Evolutionary conservation across 2,888 invertebrate species (phyloP).

Genomic region (Eupithecia dodoneata): DNA sequence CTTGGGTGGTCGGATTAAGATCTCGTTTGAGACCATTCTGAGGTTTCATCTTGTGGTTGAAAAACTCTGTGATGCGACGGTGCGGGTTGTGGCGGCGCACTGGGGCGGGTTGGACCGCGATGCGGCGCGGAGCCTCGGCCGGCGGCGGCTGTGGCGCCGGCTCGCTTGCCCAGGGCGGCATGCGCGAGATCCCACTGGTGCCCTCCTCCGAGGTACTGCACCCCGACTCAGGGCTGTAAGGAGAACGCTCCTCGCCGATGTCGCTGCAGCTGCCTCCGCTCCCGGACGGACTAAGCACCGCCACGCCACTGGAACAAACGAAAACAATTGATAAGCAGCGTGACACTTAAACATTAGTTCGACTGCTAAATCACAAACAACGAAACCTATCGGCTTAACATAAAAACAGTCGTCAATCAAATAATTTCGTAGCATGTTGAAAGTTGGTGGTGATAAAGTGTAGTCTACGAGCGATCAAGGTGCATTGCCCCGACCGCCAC

Average conservation of each 20-base stretch:
- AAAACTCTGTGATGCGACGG: slow-evolving; percentile 93
- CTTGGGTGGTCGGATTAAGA: slow-evolving; percentile 55
- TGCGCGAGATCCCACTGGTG: slow-evolving; percentile 69
- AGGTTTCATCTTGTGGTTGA: slow-evolving; percentile 92
- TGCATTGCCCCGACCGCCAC: slow-evolving; percentile 75
- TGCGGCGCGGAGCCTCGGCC: slow-evolving; percentile 66
- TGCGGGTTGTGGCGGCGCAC: slow-evolving; percentile 72
- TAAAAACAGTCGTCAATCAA: slow-evolving; percentile 5
- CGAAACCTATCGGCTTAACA: background rate
- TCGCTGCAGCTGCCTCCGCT: slow-evolving; percentile 91
- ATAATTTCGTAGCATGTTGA: background rate
- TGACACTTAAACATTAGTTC: background rate
- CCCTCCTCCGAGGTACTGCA: slow-evolving; percentile 80
- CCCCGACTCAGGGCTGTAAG: slow-evolving; percentile 88
- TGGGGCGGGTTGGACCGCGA: slow-evolving; percentile 71
- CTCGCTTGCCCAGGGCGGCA: slow-evolving; percentile 81
- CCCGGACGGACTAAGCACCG: slow-evolving; percentile 90
- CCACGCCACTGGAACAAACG: slow-evolving; percentile 90
- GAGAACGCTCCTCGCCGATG: slow-evolving; percentile 94
- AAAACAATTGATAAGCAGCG: slow-evolving; percentile 14
- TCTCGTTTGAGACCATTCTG: slow-evolving; percentile 82
- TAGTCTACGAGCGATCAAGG: slow-evolving; percentile 60
- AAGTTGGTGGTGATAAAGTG: slow-evolving; percentile 33
- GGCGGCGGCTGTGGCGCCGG: slow-evolving; percentile 71
- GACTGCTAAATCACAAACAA: background rate